Evolutionary conservation across 2,113 vertebrate genomes (phyloP).

Genomic region (Sebastes schlegelii): DNA sequence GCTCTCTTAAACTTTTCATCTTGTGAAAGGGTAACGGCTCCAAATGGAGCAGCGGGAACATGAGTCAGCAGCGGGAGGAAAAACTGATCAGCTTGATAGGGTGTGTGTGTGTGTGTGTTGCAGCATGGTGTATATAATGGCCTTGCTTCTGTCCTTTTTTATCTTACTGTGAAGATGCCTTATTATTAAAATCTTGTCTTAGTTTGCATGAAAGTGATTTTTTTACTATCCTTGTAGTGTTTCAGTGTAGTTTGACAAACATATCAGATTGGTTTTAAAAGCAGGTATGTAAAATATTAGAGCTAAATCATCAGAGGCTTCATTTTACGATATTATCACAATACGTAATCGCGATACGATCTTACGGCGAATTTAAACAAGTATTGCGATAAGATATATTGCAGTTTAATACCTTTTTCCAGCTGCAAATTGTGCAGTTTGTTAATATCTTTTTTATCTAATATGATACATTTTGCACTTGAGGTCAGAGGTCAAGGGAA

Average conservation of each 20-base stretch:
- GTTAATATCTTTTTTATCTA: no score
- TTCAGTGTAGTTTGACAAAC: background rate
- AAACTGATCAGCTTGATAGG: constrained; percentile 48
- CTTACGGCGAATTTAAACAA: no score
- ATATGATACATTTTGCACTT: no score
- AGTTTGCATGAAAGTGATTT: constrained; percentile 3
- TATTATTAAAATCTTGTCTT: background rate
- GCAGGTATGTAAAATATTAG: background rate
- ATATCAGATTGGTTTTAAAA: constrained; percentile 10
- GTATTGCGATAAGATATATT: no score
- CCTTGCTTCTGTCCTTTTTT: background rate
- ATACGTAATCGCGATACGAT: no score
- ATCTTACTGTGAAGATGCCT: background rate
- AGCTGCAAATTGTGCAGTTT: no score
- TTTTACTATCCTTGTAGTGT: background rate
- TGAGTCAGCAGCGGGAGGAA: constrained; percentile 48
- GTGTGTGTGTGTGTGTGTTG: constrained; percentile 2
- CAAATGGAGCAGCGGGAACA: constrained; percentile 48
- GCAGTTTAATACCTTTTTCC: no score
- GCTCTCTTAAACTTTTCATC: constrained; percentile 70
- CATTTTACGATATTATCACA: no score
- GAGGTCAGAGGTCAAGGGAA: no score
- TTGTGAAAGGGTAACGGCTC: constrained; percentile 47
- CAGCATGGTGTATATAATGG: no score
- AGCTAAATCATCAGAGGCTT: no score